These are phyloP conservation scores for Xiphorhynchus erythropygius DNA, from an alignment of 2,797 vertebrate species.

Conservation along the genomic window DNA sequence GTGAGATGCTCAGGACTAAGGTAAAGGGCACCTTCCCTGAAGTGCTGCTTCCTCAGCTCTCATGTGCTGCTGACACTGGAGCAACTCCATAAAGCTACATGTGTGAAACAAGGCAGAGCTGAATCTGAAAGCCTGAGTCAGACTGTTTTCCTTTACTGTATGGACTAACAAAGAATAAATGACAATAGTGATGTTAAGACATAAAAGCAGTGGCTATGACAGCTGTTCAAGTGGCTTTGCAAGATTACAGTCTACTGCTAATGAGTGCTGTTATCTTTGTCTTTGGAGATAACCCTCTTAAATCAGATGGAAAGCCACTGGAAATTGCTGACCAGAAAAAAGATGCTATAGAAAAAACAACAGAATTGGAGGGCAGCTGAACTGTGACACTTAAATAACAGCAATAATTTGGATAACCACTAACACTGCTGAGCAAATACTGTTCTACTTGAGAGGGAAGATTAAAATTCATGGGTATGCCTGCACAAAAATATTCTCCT, in stretches of 20 bases:
- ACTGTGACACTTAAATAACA: background rate
- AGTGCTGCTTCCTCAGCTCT: background rate
- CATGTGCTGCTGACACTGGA: background rate
- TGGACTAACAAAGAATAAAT: background rate
- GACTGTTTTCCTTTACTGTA: background rate
- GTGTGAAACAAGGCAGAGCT: background rate
- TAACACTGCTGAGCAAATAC: background rate
- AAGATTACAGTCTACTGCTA: background rate
- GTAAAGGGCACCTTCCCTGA: background rate
- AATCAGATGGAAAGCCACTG: background rate
- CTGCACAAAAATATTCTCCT: background rate
- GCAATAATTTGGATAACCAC: background rate
- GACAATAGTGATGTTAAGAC: background rate
- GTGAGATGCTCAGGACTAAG: background rate
- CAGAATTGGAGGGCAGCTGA: background rate
- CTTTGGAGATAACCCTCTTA: background rate
- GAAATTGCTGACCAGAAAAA: constrained; percentile 6
- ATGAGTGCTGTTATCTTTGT: background rate
- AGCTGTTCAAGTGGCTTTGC: background rate
- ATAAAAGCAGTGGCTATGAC: background rate
- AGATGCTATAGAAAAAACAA: background rate
- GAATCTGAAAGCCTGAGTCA: background rate
- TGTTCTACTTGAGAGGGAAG: background rate
- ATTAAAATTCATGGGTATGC: background rate
- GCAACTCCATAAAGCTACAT: background rate